These are phyloP conservation scores for Irena cyanogastra DNA, from an alignment of 2,113 vertebrate species.

Conservation along the genomic window DNA sequence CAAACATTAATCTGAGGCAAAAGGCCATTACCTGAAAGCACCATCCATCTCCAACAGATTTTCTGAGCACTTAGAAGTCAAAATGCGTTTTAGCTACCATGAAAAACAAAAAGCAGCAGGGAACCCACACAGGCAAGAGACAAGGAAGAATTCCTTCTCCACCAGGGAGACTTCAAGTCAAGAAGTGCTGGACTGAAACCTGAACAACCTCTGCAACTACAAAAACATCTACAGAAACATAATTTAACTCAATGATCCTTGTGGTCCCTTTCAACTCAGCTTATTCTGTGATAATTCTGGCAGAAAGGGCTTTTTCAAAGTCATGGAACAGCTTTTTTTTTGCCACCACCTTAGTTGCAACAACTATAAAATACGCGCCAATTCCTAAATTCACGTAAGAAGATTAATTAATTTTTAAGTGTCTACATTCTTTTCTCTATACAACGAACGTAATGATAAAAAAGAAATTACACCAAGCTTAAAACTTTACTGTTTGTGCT, in stretches of 20 bases:
- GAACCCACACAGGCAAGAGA: neutral
- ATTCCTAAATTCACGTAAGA: neutral
- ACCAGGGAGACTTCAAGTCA: neutral
- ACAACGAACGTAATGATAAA: neutral
- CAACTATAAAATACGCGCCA: neutral
- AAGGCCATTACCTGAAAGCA: slow-evolving; percentile 7
- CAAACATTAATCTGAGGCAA: neutral
- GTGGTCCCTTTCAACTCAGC: neutral
- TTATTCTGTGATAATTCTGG: neutral
- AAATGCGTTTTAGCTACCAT: neutral
- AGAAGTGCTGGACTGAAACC: neutral
- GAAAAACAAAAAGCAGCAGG: neutral
- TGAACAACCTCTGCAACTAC: neutral
- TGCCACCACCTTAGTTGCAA: neutral
- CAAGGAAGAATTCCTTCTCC: neutral
- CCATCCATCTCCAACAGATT: neutral
- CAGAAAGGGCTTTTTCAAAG: neutral
- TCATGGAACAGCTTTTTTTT: neutral
- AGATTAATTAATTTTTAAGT: neutral
- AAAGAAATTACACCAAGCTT: neutral
- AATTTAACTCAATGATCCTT: neutral
- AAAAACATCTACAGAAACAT: neutral
- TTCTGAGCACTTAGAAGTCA: neutral
- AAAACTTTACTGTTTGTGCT: neutral
- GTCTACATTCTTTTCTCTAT: neutral